Conservation (phyloP, 2,888 invertebrate genomes). For the Germaria angustata region DNA sequence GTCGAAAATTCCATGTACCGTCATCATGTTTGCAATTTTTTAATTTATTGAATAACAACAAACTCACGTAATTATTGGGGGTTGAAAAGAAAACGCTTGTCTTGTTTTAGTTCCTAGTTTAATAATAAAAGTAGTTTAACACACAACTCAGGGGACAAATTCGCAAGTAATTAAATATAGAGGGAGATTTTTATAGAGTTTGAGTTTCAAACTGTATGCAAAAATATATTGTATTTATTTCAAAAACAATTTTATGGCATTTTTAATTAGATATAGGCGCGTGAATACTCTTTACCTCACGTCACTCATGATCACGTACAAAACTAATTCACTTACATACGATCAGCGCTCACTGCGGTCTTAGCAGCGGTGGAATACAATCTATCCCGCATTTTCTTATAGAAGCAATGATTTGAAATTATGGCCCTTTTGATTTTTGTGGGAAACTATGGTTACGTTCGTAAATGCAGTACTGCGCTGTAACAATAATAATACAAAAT, state of each 20-base stretch:
- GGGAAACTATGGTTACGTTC: too few relatives aligned
- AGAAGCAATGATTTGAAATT: too few relatives aligned
- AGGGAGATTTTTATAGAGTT: neutral
- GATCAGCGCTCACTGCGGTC: too few relatives aligned
- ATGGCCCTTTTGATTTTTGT: too few relatives aligned
- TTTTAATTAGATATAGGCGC: too few relatives aligned
- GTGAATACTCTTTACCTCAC: too few relatives aligned
- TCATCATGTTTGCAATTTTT: neutral
- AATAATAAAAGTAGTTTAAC: neutral
- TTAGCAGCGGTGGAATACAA: too few relatives aligned
- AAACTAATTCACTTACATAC: too few relatives aligned
- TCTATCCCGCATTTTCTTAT: too few relatives aligned
- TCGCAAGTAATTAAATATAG: neutral
- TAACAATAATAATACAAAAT: too few relatives aligned
- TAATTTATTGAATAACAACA: slow-evolving; percentile 21
- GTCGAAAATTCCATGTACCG: neutral
- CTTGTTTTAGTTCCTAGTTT: neutral
- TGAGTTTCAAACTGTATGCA: neutral
- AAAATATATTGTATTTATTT: neutral
- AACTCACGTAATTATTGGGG: neutral
- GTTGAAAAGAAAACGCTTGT: neutral
- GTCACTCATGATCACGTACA: too few relatives aligned
- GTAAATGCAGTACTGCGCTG: too few relatives aligned
- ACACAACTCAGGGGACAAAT: neutral
- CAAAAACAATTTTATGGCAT: neutral